phyloP scores from a whole-genome alignment of 2,888 invertebrate species.

The Catocala sponsa region DNA sequence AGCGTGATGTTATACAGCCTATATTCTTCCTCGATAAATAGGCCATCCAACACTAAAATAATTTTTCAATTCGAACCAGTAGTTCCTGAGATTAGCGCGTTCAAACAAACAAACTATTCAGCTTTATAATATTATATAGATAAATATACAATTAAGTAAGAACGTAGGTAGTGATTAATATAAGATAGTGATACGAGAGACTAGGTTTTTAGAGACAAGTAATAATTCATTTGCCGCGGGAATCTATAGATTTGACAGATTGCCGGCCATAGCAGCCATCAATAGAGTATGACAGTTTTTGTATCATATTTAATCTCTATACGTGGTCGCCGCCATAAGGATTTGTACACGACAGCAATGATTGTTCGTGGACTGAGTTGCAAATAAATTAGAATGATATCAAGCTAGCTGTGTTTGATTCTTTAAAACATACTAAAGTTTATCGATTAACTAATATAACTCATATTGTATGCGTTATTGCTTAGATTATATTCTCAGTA shows the following conservation, averaged over 20 bases:
- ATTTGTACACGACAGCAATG: conserved; percentile 42
- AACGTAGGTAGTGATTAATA: neutral
- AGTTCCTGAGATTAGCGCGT: too few species aligned
- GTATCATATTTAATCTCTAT: conserved; percentile 46
- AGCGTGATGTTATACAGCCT: too few species aligned
- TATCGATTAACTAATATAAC: too few species aligned
- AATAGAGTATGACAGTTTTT: conserved; percentile 49
- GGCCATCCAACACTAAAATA: too few species aligned
- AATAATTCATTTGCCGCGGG: conserved; percentile 22
- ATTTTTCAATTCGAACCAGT: too few species aligned
- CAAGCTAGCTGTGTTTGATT: conserved; percentile 4
- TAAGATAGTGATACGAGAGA: neutral
- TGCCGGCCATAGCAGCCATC: conserved; percentile 23
- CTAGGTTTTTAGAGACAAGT: conserved; percentile 8
- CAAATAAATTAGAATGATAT: conserved; percentile 38
- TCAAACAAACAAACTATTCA: too few species aligned
- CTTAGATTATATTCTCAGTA: too few species aligned
- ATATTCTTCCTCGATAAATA: too few species aligned
- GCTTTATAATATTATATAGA: too few species aligned
- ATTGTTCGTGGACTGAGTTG: conserved; percentile 36
- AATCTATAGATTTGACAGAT: conserved; percentile 7
- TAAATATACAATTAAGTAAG: too few species aligned
- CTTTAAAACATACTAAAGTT: too few species aligned
- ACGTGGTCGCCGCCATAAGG: conserved; percentile 32
- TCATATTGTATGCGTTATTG: too few species aligned